Conservation (phyloP, 2,113 vertebrate species). For the Mola mola region DNA sequence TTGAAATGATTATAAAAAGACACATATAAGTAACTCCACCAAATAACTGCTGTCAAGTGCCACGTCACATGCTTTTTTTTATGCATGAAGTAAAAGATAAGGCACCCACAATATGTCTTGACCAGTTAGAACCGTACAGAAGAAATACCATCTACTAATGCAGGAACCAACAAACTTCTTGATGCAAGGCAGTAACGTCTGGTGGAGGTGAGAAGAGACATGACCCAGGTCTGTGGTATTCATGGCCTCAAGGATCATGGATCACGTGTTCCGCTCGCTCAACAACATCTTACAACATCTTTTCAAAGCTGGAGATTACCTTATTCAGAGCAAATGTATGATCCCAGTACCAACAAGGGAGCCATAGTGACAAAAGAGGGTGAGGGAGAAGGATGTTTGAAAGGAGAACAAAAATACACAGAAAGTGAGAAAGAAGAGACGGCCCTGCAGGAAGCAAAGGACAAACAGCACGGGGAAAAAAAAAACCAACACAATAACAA, state of each 20-base stretch:
- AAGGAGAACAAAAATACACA: constrained; percentile 9
- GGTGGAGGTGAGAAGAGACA: not conserved
- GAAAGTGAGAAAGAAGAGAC: constrained; percentile 58
- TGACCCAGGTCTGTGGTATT: not conserved
- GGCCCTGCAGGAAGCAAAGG: constrained; percentile 41
- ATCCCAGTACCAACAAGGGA: constrained; percentile 11
- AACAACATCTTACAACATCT: constrained; percentile 5
- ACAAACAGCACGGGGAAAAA: constrained; percentile 45
- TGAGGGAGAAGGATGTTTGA: constrained; percentile 33
- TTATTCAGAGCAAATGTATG: constrained; percentile 13
- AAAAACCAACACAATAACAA: constrained; percentile 34
- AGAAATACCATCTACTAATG: not conserved
- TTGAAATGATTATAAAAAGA: constrained; percentile 19
- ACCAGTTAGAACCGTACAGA: not conserved
- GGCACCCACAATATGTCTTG: not conserved
- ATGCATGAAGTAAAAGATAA: constrained; percentile 9
- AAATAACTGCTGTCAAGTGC: not conserved
- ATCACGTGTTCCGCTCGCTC: constrained; percentile 10
- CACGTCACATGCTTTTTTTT: not conserved
- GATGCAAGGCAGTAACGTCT: not conserved
- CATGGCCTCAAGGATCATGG: not conserved
- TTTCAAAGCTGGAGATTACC: constrained; percentile 9
- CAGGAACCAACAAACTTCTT: not conserved
- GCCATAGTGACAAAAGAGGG: constrained; percentile 31
- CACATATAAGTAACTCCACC: not conserved